Evolutionary conservation across 2,113 vertebrate species (phyloP).

Genomic region (Nanorana parkeri): DNA sequence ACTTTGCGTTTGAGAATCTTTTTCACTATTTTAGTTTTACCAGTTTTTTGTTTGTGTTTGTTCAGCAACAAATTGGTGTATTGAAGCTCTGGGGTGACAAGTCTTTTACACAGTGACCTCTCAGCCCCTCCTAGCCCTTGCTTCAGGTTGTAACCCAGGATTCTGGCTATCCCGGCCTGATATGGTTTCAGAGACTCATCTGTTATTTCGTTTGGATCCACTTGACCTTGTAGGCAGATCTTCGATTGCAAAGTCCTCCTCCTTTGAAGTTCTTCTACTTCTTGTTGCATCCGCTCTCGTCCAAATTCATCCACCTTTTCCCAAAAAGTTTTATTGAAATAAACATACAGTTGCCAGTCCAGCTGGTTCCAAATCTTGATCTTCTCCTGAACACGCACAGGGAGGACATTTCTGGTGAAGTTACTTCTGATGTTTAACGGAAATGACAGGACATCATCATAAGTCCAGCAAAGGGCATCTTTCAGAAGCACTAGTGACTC

Average conservation of each 20-base stretch:
- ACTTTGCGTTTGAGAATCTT: too few relatives aligned
- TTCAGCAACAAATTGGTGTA: constrained; percentile 73
- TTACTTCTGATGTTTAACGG: constrained; percentile 76
- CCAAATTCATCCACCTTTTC: constrained; percentile 76
- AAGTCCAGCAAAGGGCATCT: constrained; percentile 80
- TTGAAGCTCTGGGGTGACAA: constrained; percentile 82
- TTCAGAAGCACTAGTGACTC: constrained; percentile 84
- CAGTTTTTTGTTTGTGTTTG: constrained; percentile 59
- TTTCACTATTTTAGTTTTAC: neutral
- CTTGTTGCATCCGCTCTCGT: constrained; percentile 66
- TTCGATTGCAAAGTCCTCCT: constrained; percentile 64
- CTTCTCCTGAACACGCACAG: constrained; percentile 61
- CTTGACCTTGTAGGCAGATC: constrained; percentile 66
- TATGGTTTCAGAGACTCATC: constrained; percentile 72
- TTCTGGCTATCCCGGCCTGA: constrained; percentile 75
- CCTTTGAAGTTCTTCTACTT: constrained; percentile 68
- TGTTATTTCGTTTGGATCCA: constrained; percentile 73
- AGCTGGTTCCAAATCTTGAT: constrained; percentile 80
- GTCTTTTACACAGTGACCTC: constrained; percentile 66
- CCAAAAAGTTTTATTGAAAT: constrained; percentile 85
- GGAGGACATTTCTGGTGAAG: constrained; percentile 61
- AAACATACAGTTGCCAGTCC: constrained; percentile 81
- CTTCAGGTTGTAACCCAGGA: constrained; percentile 83
- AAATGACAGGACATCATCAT: constrained; percentile 81
- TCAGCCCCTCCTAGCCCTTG: constrained; percentile 62